Evolutionary conservation across 2,113 vertebrate species (phyloP), one percentile per base, ranked within the genome.

Genomic region (Sakesphorus luctuosus): DNA sequence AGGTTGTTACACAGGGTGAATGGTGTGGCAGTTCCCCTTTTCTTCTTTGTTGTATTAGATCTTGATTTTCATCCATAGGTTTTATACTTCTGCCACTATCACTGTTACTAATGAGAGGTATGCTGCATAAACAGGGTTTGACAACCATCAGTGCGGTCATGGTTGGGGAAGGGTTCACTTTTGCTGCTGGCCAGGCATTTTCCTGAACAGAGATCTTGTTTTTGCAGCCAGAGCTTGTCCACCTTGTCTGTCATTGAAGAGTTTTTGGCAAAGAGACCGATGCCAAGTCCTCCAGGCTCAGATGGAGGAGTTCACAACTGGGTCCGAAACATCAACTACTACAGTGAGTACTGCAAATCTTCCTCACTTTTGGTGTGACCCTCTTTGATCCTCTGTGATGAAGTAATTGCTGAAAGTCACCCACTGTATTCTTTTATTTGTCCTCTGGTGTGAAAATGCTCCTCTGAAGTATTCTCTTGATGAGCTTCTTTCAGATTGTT

Each of bases 181-280:
- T 19, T 83, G 63, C 58, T 94, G 40, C 28, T 63, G 36, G 18
- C 21, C 18, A 24, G n/a, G 1, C 69, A 63, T 83, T 80, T 53
- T 90, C 84, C 87, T 97, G 52, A 98, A 83, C 67, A 36, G 77
- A 89, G 59, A 12, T 81, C 50, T 97, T 96, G 56, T 72, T 91
- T 94, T 89, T 96, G 65, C 95, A 99, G 99, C 97, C 99, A 99
- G 98, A 99, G 99, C 95, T 98, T 99, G 97, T 99, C 99, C 71
- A 99, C 99, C 1, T 98, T 99, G 96, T 98, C 98, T n/a, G 98
- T 99, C 96, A 99, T 99, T 43, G 99, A 99, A 96, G 99, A 99
- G 81, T 99, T 99, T 97, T 98, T 99, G 94, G 98, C 98, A 67
- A 99, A 99, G 95, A 98, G 99, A 95, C 97, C 97, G 11, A 97